A percentile compares a stretch with the other conserved stretches of the same genome.
Conservation (phyloP, 2,888 invertebrate species). For the Epistrophe grossulariae region DNA sequence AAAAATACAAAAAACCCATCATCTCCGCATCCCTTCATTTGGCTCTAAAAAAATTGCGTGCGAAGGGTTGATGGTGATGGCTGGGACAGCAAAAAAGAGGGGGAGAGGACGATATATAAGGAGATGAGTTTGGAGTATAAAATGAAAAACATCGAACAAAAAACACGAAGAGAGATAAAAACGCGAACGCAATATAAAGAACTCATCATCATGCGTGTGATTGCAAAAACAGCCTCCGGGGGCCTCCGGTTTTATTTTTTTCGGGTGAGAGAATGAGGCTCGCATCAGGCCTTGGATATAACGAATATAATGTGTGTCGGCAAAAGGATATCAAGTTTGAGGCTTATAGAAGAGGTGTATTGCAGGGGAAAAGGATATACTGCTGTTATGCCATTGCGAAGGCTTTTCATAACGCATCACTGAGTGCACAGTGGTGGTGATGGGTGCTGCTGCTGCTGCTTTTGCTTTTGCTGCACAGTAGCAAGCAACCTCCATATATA, state of each 20-base stretch:
- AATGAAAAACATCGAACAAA: slow-evolving; percentile 49
- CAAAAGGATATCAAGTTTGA: slow-evolving; percentile 50
- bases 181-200: slow-evolving; percentile 72
- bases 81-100: background rate
- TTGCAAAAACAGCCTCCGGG: slow-evolving; percentile 74
- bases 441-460: slow-evolving; percentile 62
- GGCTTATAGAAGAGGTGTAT: background rate
- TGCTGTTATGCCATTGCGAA: slow-evolving; percentile 37
- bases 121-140: background rate
- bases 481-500: background rate
- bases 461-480: slow-evolving; percentile 2
- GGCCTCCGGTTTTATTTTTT: slow-evolving; percentile 57
- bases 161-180: slow-evolving; percentile 68
- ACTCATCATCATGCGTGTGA: slow-evolving; percentile 76
- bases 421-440: slow-evolving; percentile 46
- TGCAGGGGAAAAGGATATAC: background rate
- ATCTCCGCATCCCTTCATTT: slow-evolving; percentile 19
- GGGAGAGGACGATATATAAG: background rate
- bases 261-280: slow-evolving; percentile 68
- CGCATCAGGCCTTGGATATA: slow-evolving; percentile 60
- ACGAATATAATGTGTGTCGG: slow-evolving; percentile 61
- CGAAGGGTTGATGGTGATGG: slow-evolving; percentile 14
- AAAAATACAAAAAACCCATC: slow-evolving; percentile 39
- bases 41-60: slow-evolving; percentile 65
- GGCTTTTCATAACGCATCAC: slow-evolving; percentile 62